Base-by-base conservation (phyloP, 2,113 vertebrate species). In the Eonycteris spelaea region DNA sequence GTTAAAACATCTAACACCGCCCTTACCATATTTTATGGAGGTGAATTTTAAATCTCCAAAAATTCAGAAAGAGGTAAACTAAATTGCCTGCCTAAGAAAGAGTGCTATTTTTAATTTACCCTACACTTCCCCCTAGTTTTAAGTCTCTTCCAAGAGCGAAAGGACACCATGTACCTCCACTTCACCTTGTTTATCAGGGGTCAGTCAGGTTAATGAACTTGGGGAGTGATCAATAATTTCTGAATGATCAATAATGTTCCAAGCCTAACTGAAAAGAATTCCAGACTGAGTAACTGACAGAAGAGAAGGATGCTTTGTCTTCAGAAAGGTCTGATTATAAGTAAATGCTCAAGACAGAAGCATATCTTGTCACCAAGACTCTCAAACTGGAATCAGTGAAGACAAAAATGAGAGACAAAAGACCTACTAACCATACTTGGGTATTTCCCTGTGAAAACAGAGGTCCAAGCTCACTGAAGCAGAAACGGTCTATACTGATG, bases 51-150 rank as follows among this genome's bases (percentile, higher is more conserved):
- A 86, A 83, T 53, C 13, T 3, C 1, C 30, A 61, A 59, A 93
- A 78, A 63, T 74, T 96, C n/a, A 90, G 40, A 91, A 95, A 73
- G 12, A 95, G 22, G 6, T 75, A 68, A 92, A 80, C 19, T 59
- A 77, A 26, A 77, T 59, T 38, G 90, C 26, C 15, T 61, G 2
- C 15, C n/a, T 21, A 78, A 78, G 18, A 82, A 51, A 74, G 40
- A 82, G 0, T 40, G 8, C 8, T 68, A 38, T 71, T 95, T 93
- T 95, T 75, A 79, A 88, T 85, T 77, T 63, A 94, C 92, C 19
- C 40, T 79, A 16, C 5, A 21, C 13, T 83, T 74, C 84, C 74
- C 90, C 30, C 90, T 12, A 16, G 90, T 94, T 94, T 73, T 83
- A 77, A 71, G 40, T 40, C 4, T 77, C 93, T 87, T 19, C 35